These are phyloP conservation scores for Tonatia bakeri DNA, from an alignment of 2,113 vertebrate species.

Conservation along the genomic window DNA sequence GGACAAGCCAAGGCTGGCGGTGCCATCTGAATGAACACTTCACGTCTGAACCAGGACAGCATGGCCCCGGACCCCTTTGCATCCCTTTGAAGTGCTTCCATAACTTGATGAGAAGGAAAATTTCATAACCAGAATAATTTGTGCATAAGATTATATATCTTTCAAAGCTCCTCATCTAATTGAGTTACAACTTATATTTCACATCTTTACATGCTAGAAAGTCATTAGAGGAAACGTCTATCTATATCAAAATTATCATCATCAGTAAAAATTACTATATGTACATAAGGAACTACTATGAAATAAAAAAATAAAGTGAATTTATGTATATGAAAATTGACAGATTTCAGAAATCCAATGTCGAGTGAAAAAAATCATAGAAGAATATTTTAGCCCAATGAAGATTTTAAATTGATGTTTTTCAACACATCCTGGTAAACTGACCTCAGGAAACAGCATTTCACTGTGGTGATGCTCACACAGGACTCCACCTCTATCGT, in stretches of 20 bases:
- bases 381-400: not conserved
- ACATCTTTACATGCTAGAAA: not conserved
- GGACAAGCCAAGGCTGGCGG: not conserved
- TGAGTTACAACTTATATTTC: not conserved
- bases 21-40: not conserved
- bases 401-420: not conserved
- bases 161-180: not conserved
- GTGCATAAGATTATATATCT: not conserved
- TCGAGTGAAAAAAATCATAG: not conserved
- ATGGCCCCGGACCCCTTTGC: too few species aligned
- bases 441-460: not conserved
- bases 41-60: not conserved
- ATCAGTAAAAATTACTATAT: not conserved
- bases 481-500: not conserved
- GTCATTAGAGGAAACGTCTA: not conserved
- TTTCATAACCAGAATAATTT: not conserved
- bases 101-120: not conserved
- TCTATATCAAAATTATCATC: not conserved
- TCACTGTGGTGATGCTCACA: not conserved
- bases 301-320: not conserved
- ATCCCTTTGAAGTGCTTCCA: not conserved
- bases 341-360: not conserved
- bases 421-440: not conserved
- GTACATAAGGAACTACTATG: not conserved
- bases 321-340: not conserved